Percentiles rank a stretch among this genome's conserved stretches.
phyloP scores from a whole-genome alignment of 2,113 vertebrate species.

The Sinocyclocheilus rhinocerous region DNA sequence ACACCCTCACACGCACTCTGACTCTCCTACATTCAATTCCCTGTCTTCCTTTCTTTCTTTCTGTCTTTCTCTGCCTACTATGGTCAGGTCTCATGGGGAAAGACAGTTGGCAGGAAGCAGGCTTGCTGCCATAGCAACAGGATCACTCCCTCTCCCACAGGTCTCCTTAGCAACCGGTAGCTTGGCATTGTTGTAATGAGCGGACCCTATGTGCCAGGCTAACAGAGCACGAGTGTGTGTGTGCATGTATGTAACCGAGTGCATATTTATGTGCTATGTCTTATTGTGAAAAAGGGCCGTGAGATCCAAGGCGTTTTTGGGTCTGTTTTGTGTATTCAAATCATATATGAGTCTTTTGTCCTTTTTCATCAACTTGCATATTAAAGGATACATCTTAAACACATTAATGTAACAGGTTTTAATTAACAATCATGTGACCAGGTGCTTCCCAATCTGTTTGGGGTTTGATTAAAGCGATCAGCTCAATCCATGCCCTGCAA shows the following conservation, averaged over 20 bases:
- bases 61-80: conserved; percentile 67
- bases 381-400: conserved; percentile 12
- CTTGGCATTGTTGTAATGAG: conserved; percentile 82
- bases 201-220: conserved; percentile 73
- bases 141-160: conserved; percentile 81
- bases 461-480: conserved; percentile 60
- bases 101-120: conserved; percentile 80
- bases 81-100: conserved; percentile 76
- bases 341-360: conserved; percentile 30
- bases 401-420: conserved; percentile 43
- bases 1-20: conserved; percentile 45
- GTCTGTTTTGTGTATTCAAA: not conserved
- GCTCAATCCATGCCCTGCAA: conserved; percentile 53
- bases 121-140: conserved; percentile 81
- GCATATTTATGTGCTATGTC: conserved; percentile 39
- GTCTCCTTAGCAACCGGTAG: conserved; percentile 83
- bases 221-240: conserved; percentile 58
- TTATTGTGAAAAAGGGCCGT: conserved; percentile 39
- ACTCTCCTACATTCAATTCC: conserved; percentile 48
- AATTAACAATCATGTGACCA: conserved; percentile 55
- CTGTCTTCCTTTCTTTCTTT: conserved; percentile 61
- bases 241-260: conserved; percentile 12
- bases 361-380: conserved; percentile 14
- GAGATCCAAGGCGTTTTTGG: too few relatives aligned
- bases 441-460: conserved; percentile 54